phyloP scores from a whole-genome alignment of 2,113 vertebrate genomes.

The Marcusenius ussheri region DNA sequence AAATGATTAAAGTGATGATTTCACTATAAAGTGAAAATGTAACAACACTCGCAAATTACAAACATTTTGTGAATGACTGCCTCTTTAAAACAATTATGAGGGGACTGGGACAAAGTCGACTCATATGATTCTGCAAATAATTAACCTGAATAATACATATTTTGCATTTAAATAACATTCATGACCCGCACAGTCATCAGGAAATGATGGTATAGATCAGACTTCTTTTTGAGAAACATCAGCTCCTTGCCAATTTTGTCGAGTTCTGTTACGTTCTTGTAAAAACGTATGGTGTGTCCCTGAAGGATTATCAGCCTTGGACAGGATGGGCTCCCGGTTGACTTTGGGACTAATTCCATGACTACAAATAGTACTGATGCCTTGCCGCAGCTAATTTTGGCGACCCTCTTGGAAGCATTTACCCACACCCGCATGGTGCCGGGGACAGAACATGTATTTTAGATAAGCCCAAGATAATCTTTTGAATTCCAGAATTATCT shows the following conservation, averaged over 20 bases:
- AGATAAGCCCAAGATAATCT: slow-evolving; percentile 44
- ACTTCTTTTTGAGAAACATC: neutral
- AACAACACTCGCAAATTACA: neutral
- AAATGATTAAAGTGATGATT: neutral
- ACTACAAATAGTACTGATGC: slow-evolving; percentile 53
- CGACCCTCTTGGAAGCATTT: slow-evolving; percentile 41
- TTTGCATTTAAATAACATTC: neutral
- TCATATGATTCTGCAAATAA: neutral
- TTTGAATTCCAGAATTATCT: slow-evolving; percentile 59
- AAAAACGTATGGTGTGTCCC: slow-evolving; percentile 11
- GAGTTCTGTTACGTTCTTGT: neutral
- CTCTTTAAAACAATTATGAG: neutral
- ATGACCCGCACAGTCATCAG: neutral
- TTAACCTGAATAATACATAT: neutral
- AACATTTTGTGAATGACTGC: neutral
- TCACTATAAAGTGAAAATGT: neutral
- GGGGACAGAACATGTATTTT: slow-evolving; percentile 46
- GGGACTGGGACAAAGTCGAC: neutral
- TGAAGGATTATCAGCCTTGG: slow-evolving; percentile 44
- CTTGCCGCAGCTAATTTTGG: slow-evolving; percentile 58
- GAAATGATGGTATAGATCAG: neutral
- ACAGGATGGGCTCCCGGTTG: slow-evolving; percentile 29
- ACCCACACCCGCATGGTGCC: slow-evolving; percentile 46
- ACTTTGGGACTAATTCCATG: slow-evolving; percentile 38
- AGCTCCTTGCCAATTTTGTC: too few relatives aligned